Conservation (phyloP, 2,113 vertebrate species). For the Vicugna pacos region DNA sequence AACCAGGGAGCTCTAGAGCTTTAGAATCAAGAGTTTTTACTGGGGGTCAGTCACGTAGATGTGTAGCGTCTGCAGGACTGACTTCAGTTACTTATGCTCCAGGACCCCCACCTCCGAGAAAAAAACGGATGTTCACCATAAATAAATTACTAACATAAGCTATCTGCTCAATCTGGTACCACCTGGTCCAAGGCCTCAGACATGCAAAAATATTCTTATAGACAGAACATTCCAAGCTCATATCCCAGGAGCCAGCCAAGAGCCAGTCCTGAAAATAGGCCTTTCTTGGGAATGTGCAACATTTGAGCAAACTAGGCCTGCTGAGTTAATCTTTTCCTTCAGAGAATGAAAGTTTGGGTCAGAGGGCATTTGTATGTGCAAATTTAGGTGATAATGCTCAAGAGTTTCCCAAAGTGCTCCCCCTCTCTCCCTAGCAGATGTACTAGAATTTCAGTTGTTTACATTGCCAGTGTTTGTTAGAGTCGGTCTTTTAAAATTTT, state of each 20-base stretch:
- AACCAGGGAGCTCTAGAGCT: neutral
- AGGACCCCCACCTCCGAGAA: neutral
- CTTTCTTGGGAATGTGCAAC: neutral
- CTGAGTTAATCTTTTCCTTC: neutral
- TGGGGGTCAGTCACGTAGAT: neutral
- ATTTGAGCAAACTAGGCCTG: neutral
- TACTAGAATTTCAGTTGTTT: neutral
- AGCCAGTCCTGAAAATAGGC: neutral
- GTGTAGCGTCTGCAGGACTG: neutral
- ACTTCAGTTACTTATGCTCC: neutral
- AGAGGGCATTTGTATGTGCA: neutral
- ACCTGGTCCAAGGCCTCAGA: neutral
- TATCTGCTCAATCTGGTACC: neutral
- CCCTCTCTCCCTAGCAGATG: neutral
- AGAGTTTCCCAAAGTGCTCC: neutral
- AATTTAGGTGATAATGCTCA: neutral
- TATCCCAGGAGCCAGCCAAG: neutral
- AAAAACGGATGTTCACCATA: constrained; percentile 2
- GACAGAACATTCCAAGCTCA: neutral
- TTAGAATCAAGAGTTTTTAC: neutral
- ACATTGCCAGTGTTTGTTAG: neutral
- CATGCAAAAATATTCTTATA: neutral
- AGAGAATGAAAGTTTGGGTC: neutral
- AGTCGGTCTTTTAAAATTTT: neutral
- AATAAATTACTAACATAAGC: neutral